Evolutionary conservation across 1,140 invertebrate species (phyloP).

Genomic region (Mercenaria mercenaria): DNA sequence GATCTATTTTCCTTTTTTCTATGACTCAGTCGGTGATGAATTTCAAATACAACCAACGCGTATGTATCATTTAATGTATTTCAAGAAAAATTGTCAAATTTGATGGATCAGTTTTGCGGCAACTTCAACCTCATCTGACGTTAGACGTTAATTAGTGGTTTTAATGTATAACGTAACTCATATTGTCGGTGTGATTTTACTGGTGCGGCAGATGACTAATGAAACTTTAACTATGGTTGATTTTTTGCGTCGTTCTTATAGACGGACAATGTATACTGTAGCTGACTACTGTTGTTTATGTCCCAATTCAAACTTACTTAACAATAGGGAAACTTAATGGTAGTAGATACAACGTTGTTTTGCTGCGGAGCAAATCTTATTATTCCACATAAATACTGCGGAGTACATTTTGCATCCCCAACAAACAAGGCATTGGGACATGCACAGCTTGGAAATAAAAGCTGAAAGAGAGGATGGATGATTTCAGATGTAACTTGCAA

Average conservation of each 20-base stretch:
- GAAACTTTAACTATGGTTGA: not conserved
- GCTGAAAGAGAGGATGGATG: too few relatives aligned
- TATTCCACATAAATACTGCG: too few relatives aligned
- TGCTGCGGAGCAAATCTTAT: too few relatives aligned
- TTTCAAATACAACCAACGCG: not conserved
- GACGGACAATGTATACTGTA: too few relatives aligned
- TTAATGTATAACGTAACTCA: constrained; percentile 15
- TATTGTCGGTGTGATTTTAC: not conserved
- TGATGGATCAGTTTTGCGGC: not conserved
- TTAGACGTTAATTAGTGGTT: constrained; percentile 46
- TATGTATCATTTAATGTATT: constrained; percentile 6
- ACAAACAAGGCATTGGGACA: too few relatives aligned
- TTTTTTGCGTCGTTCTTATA: not conserved
- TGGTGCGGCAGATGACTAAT: constrained; percentile 29
- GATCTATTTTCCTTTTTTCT: not conserved
- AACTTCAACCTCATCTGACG: constrained; percentile 46
- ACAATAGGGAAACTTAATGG: too few relatives aligned
- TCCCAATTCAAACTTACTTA: too few relatives aligned
- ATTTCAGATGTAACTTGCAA: too few relatives aligned
- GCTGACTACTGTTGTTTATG: too few relatives aligned
- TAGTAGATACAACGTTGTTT: too few relatives aligned
- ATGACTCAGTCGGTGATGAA: not conserved
- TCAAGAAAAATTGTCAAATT: constrained; percentile 1
- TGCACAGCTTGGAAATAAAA: too few relatives aligned
- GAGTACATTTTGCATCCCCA: too few relatives aligned